Evolutionary conservation across 2,888 invertebrate genomes (phyloP).

Genomic region (Adelphocoris suturalis): DNA sequence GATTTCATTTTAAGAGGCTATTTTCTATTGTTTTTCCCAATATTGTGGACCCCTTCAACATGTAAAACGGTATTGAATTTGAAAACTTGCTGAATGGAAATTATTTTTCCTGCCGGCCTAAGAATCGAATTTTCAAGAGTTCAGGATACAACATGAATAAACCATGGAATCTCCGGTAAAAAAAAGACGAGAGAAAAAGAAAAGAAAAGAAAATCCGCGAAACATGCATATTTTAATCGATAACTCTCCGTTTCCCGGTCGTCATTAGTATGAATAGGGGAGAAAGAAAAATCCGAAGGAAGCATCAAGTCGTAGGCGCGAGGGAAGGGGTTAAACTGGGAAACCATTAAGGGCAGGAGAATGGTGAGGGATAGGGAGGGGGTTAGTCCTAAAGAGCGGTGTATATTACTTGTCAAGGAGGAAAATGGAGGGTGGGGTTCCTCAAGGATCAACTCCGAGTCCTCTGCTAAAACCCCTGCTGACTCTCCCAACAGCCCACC

Average conservation of each 20-base stretch:
- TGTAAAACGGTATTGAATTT: no score
- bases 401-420: conserved; percentile 55
- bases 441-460: conserved; percentile 29
- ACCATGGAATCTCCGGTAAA: neutral
- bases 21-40: no score
- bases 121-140: neutral
- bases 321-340: neutral
- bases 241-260: neutral
- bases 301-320: neutral
- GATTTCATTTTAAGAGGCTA: no score
- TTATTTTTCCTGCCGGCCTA: neutral
- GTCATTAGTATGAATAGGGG: conserved; percentile 21
- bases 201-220: neutral
- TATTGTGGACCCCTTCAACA: no score
- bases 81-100: no score
- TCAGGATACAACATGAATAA: neutral
- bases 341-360: conserved; percentile 17
- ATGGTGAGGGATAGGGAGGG: neutral
- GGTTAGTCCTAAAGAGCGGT: conserved; percentile 36
- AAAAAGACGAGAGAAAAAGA: neutral
- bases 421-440: neutral
- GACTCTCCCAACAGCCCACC: neutral
- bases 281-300: neutral
- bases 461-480: neutral
- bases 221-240: conserved; percentile 13